phyloP scores from a whole-genome alignment of 2,113 vertebrate species.

The Atrichornis clamosus region DNA sequence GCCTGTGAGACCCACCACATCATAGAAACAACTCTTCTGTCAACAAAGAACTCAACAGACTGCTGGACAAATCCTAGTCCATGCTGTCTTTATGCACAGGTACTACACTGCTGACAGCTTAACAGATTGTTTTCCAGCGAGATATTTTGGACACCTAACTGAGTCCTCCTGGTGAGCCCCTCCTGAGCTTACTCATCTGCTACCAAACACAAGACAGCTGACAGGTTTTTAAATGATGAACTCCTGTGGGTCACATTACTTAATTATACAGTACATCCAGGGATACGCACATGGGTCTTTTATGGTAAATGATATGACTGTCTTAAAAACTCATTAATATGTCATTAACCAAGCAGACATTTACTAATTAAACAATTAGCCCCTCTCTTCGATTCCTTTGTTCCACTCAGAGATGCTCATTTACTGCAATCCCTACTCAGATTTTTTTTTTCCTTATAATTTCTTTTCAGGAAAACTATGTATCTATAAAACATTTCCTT shows the following conservation, averaged over 20 bases:
- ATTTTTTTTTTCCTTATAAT: not conserved
- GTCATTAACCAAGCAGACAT: slow-evolving; percentile 87
- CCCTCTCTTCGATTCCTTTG: slow-evolving; percentile 80
- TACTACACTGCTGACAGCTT: not conserved
- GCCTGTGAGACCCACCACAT: not conserved
- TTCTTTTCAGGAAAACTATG: slow-evolving; percentile 49
- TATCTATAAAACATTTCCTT: slow-evolving; percentile 43
- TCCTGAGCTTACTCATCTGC: slow-evolving; percentile 66
- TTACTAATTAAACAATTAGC: slow-evolving; percentile 89
- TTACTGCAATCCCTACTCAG: slow-evolving; percentile 62
- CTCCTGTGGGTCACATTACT: slow-evolving; percentile 82
- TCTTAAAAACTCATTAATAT: slow-evolving; percentile 89
- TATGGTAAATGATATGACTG: slow-evolving; percentile 85
- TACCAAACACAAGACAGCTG: slow-evolving; percentile 72
- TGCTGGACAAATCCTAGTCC: not conserved
- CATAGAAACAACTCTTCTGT: not conserved
- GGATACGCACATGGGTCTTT: slow-evolving; percentile 80
- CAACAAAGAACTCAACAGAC: not conserved
- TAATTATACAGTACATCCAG: slow-evolving; percentile 84
- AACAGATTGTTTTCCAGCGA: slow-evolving; percentile 14
- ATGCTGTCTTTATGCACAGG: not conserved
- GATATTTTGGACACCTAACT: slow-evolving; percentile 39
- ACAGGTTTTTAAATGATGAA: slow-evolving; percentile 78
- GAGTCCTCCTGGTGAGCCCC: slow-evolving; percentile 58
- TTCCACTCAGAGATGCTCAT: slow-evolving; percentile 74